Evolutionary conservation across 92 coral and sea anemone genomes (phyloP), one percentile per base, ranked within the genome.

Genomic region (Phenganax stokvisi): DNA sequence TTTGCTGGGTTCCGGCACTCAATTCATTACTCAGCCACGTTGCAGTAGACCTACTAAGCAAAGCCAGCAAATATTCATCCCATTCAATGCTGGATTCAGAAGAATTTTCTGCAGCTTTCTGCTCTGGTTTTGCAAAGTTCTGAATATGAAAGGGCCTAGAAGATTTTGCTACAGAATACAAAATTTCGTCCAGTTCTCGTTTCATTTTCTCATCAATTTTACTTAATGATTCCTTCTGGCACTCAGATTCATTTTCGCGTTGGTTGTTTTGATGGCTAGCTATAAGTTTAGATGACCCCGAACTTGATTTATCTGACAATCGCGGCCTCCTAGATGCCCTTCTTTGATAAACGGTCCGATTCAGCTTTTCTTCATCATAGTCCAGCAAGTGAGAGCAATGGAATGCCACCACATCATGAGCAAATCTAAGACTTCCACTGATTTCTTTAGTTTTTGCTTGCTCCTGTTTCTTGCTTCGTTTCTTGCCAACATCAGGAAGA

Each of bases 11-110:
- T 15, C 97, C 97, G 25, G 84, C n/a, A 12, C 83, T 54, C 70
- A 92, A 90, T 76, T 94, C 98, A 54, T 73, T 85, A 12, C 90
- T 85, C 52, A 94, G 85, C 94, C 92, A 94, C 37, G 87, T 88
- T 3, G 98, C 98, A 7, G 98, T 94, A 10, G 92, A 85, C 72
- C 87, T 87, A 71, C 98, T 94, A 6, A 94, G 80, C 56, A 89
- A 89, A 20, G 91, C 89, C 72, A 94, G 86, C 8, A 89, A 90
- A 89, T 86, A 90, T 29, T 94, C 98, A 86, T 96, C 99, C 99
- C 99, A 96, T 29, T 92, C 92, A 68, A 86, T 84, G 30, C 55
- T 77, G 7, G 87, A 76, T 8, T 80, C 51, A 52, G 31, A 86
- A 60, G 81, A 71, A 7, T 75, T 30, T 64, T 79, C 71, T 58